Conservation (phyloP, 2,888 invertebrate species). For the Iphiclides podalirius region DNA sequence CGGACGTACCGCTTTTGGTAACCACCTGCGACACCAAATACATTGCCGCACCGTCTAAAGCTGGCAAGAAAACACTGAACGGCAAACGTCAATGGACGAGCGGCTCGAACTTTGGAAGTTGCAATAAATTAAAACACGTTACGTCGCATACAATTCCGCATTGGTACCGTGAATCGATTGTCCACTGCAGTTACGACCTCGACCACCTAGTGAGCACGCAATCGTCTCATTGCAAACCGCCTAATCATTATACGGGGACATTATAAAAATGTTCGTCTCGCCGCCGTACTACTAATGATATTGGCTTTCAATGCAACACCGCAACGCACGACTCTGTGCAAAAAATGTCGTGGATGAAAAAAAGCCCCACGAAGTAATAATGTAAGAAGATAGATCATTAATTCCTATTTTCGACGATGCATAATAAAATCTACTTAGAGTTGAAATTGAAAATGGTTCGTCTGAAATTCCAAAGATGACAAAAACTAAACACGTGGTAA, state of each 20-base stretch:
- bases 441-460: no score
- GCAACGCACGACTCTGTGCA: no score
- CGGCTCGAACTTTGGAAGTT: slow-evolving; percentile 39
- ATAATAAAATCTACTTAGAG: no score
- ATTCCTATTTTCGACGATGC: no score
- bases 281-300: slow-evolving; percentile 6
- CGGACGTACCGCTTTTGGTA: slow-evolving; percentile 30
- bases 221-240: slow-evolving; percentile 56
- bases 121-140: slow-evolving; percentile 54
- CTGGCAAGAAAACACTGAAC: no score
- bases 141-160: slow-evolving; percentile 70
- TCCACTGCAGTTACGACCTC: slow-evolving; percentile 70
- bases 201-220: slow-evolving; percentile 69
- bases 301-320: slow-evolving; percentile 1
- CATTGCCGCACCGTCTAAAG: slow-evolving; percentile 3
- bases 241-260: slow-evolving; percentile 47
- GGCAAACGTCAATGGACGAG: slow-evolving; percentile 38
- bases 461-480: no score
- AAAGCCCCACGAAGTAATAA: no score
- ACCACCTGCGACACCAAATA: slow-evolving; percentile 26
- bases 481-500: no score
- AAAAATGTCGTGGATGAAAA: no score
- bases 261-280: slow-evolving; percentile 28
- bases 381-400: no score
- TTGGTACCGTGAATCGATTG: slow-evolving; percentile 74